Percentiles rank a stretch among this genome's conserved stretches.
Evolutionary conservation across 2,797 vertebrate species (phyloP).

Genomic region (Mallotus villosus): DNA sequence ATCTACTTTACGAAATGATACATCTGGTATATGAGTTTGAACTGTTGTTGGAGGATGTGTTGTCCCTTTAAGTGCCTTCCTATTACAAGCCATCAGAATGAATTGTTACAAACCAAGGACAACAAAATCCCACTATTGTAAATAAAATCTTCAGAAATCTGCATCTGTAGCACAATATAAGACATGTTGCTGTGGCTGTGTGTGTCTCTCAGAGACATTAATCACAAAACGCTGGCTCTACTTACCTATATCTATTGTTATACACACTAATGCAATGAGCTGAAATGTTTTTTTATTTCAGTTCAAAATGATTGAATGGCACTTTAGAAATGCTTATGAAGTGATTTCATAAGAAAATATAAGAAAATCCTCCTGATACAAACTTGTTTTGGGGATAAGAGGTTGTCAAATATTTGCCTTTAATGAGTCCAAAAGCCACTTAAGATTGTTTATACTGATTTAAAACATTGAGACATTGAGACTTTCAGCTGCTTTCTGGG

Average conservation of each 20-base stretch:
- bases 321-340: conserved; percentile 23
- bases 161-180: background rate
- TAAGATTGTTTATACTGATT: conserved; percentile 16
- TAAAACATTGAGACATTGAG: background rate
- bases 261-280: conserved; percentile 10
- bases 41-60: background rate
- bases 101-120: conserved; percentile 12
- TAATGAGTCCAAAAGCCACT: conserved; percentile 20
- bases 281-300: conserved; percentile 1
- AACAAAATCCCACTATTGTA: conserved; percentile 21
- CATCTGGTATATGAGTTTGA: background rate
- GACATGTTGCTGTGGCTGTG: background rate
- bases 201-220: background rate
- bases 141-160: background rate
- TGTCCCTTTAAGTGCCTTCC: conserved; percentile 17
- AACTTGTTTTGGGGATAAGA: background rate
- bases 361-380: background rate
- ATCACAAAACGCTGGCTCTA: background rate
- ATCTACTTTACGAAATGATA: background rate
- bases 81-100: background rate
- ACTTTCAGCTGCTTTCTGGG: background rate
- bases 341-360: conserved; percentile 1
- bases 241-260: background rate
- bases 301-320: conserved; percentile 13
- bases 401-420: conserved; percentile 29